A percentile compares a stretch with the other conserved stretches of the same genome.
These are phyloP conservation scores for Pithys albifrons DNA, from an alignment of 2,113 vertebrate genomes.

Conservation along the genomic window DNA sequence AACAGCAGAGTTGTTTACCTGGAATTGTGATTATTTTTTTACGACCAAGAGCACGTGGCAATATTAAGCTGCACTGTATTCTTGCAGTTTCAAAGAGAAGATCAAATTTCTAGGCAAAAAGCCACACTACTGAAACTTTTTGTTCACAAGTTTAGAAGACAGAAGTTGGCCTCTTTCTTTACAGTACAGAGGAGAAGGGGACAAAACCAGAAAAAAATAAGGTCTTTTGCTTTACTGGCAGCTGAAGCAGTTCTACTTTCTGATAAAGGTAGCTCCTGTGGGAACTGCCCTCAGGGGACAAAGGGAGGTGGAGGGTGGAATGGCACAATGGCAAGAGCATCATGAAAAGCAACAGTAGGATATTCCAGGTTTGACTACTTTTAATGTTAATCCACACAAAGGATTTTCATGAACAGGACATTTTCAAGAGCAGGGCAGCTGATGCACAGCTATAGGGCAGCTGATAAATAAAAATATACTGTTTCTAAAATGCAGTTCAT, in stretches of 20 bases:
- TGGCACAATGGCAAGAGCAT: not conserved
- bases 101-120: not conserved
- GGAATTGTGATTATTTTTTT: not conserved
- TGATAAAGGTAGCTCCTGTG: not conserved
- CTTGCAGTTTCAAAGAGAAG: not conserved
- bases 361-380: not conserved
- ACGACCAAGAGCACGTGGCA: not conserved
- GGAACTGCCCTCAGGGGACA: not conserved
- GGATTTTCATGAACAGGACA: not conserved
- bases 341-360: not conserved
- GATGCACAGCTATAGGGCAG: not conserved
- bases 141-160: not conserved
- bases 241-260: not conserved
- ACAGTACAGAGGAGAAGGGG: not conserved
- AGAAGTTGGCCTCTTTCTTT: not conserved
- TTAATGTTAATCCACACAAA: not conserved
- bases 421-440: not conserved
- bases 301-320: not conserved
- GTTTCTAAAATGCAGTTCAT: not conserved
- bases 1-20: not conserved
- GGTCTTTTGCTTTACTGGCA: not conserved
- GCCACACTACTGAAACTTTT: not conserved
- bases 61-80: not conserved
- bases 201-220: not conserved
- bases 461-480: not conserved